Evolutionary conservation across 2,113 vertebrate species (phyloP).

Genomic region (Rutilus rutilus): DNA sequence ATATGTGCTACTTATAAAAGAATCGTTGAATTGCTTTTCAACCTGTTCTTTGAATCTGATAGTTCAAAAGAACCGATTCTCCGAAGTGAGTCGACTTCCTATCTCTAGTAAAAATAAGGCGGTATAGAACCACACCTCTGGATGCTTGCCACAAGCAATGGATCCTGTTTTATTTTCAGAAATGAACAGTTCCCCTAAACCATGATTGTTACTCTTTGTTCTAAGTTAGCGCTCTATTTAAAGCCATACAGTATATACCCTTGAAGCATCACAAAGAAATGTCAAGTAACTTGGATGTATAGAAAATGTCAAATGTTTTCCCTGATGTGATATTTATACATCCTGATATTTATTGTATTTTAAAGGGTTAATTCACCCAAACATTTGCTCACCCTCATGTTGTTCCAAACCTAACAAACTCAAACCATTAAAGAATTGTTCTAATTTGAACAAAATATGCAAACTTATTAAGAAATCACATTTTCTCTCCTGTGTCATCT

Average conservation of each 20-base stretch:
- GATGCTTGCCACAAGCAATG: neutral
- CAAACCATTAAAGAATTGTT: neutral
- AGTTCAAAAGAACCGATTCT: slow-evolving; percentile 18
- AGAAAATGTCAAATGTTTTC: neutral
- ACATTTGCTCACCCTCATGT: neutral
- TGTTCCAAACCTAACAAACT: neutral
- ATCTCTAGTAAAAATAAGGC: slow-evolving; percentile 21
- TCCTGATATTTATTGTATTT: neutral
- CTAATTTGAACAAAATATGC: neutral
- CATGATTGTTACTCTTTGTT: neutral
- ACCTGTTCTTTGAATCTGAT: neutral
- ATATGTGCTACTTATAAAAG: neutral
- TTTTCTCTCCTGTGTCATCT: neutral
- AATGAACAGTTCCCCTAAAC: neutral
- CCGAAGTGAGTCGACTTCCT: neutral
- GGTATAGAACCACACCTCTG: slow-evolving; percentile 34
- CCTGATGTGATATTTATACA: neutral
- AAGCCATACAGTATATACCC: neutral
- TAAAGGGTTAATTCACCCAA: neutral
- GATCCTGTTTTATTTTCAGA: neutral
- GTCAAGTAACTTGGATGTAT: neutral
- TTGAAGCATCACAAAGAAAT: neutral
- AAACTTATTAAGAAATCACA: neutral
- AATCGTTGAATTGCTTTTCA: neutral
- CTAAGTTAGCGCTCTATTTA: neutral